Evolutionary conservation across 2,113 vertebrate species (phyloP), one percentile per base, ranked within the genome.

Genomic region (Actinemys pallida): DNA sequence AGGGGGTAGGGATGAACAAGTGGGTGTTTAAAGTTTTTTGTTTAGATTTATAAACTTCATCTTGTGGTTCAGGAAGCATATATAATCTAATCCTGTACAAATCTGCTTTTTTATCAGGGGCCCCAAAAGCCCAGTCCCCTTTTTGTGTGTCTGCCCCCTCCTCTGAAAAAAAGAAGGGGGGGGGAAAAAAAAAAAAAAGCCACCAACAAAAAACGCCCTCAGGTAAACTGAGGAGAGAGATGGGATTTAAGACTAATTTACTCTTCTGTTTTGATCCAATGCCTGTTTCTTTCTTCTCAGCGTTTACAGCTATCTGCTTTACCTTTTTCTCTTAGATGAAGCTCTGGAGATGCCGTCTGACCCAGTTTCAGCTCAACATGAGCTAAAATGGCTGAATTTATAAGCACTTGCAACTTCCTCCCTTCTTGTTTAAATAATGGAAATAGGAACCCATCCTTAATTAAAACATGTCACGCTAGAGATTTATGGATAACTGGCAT

Each of bases 401-500:
- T 83, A 39, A 47, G 72, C 29, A 24, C 49, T 93, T 86, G 87
- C 90, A 93, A 94, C 96, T 96, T 97, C 80, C 5, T 81, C 56
- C 19, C 83, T 94, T 72, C 86, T 95, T 90, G 75, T 86, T 96
- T 97, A 94, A 97, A 86, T 93, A 94, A 92, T 75, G 86, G 87
- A 79, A 89, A 87, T 75, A 92, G 94, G 94, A 84, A 90, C 94
- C 57, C 80, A 5, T 93, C 93, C 87, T 93, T 84, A 93, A 95
- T 96, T 76, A 96, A 97, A 96, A 93, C 91, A 16, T 86, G 89
- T 53, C 78, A 62, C 52, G 72, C 83, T 90, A 86, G 86, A 86
- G 92, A 78, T 84, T 91, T 95, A 52, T 49, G 86, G 94, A 84
- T 49, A 76, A 39, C 94, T 97, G 97, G 83, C 92, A 84, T 57